Evolutionary conservation across 2,113 vertebrate species (phyloP), one percentile per base, ranked within the genome.

Genomic region (Meles meles): DNA sequence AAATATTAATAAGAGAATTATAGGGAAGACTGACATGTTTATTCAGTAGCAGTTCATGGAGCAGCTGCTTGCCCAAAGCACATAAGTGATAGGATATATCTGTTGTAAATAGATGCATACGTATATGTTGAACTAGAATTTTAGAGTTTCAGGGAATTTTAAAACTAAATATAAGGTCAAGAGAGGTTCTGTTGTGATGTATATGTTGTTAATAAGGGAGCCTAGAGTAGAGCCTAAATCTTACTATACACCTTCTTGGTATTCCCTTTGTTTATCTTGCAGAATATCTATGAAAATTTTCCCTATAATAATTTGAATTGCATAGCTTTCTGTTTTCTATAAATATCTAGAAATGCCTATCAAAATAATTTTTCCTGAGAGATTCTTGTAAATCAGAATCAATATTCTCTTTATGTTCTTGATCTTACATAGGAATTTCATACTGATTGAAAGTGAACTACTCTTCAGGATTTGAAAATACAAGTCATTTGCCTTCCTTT

Each of bases 301-400:
- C 8, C 49, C 7, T 31, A 4, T 44, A 21, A 34, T 90, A 71
- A 88, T 91, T 6, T 85, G 39, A 90, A 49, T 89, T 77, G 3
- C n/a, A 49, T 90, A 44, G 13, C 27, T 55, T 55, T 55, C 52
- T 55, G 3, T 65, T 83, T 31, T 92, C 25, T 37, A 74, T 67
- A 81, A 92, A 47, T 69, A 84, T 13, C 47, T 79, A 23, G 14
- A 92, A 82, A 86, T 89, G 9, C 12, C 23, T 59, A 29, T 93
- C 34, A 77, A 61, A 92, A 95, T 81, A 93, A 23, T n/a, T 88
- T 97, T 90, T 74, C 81, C 44, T 84, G 65, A 10, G 59, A 74
- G 37, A n/a, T 14, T 74, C 6, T 93, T 74, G 0, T 92, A 55
- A 95, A 47, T 85, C 34, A 55, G 34, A 27, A 69, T 65, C 59